phyloP scores from a whole-genome alignment of 2,888 invertebrate species.

The Melieria crassipennis region DNA sequence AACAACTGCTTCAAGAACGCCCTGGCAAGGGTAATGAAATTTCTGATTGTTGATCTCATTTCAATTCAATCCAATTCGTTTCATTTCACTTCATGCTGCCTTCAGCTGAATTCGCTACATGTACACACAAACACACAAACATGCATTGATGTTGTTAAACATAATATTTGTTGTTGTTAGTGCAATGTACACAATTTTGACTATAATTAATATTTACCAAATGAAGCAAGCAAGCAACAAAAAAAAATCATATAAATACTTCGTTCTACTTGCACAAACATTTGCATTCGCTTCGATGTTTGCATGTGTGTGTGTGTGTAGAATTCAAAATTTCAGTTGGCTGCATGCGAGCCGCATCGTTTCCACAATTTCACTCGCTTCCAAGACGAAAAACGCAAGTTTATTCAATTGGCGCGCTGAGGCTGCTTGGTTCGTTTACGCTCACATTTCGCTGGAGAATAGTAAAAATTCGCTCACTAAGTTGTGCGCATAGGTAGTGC shows the following conservation, averaged over 20 bases:
- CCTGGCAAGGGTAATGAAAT: slow-evolving; percentile 30
- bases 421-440: not conserved
- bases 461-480: too few species aligned
- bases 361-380: not conserved
- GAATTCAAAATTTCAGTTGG: not conserved
- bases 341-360: too few species aligned
- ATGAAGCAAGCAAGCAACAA: not conserved
- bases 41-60: slow-evolving; percentile 33
- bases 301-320: not conserved
- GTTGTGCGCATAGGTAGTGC: not conserved
- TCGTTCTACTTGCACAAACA: not conserved
- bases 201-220: slow-evolving; percentile 28
- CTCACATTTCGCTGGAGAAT: too few species aligned
- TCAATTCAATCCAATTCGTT: slow-evolving; percentile 31
- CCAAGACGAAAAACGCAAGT: not conserved
- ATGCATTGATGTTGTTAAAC: too few species aligned
- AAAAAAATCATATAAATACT: too few species aligned
- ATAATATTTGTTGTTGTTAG: too few species aligned
- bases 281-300: not conserved
- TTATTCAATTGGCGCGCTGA: not conserved
- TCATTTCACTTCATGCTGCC: slow-evolving; percentile 24
- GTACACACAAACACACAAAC: too few species aligned
- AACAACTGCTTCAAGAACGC: slow-evolving; percentile 5
- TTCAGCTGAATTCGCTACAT: slow-evolving; percentile 8
- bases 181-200: slow-evolving; percentile 31